Base-by-base conservation (phyloP, 2,888 invertebrate species). In the Phyllotreta striolata region DNA sequence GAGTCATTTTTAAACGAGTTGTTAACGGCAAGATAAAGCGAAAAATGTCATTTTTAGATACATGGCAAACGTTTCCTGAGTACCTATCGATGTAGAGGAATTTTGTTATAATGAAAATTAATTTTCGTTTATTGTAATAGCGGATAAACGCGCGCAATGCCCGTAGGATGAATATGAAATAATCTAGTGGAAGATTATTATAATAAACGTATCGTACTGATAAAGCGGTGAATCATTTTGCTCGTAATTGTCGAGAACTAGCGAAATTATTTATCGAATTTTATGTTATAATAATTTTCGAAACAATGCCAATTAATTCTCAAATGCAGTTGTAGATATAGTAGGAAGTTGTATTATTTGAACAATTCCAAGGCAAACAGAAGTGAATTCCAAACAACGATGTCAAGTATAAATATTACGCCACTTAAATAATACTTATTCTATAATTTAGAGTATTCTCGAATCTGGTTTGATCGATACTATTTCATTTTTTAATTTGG, bases 341-440 rank as follows among this genome's bases (percentile, higher is more conserved):
- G 47, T 47, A 47, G 47, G 47, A 47, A 47, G 47, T 47, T 47
- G 34, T 47, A 47, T 47, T 47, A 47, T 47, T 34, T 47, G 47
- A 47, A 14, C 47, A 47, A 14, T 47, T 47, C 47, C 47, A 47
- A 47, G 47, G 47, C 47, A 47, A 47, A 47, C 47, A 14, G 24
- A 14, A 34, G 47, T 47, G 34, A 47, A 47, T 47, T 47, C 47
- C 47, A 10, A 47, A 14, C 47, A 14, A n/a, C 34, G 47, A 47
- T 24, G 47, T 47, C 47, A 47, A 14, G 47, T 47, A 47, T 47
- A 47, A 47, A 24, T 24, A 47, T 47, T 47, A 47, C 47, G 47
- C 14, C 14, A 47, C 47, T 47, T 47, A 44, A 44, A 44, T 44
- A 9, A 47, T 44, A 44, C 34, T 47, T 34, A 47, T 14, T 47